phyloP scores from a whole-genome alignment of 2,888 invertebrate species.

The Creontiades dilutus region DNA sequence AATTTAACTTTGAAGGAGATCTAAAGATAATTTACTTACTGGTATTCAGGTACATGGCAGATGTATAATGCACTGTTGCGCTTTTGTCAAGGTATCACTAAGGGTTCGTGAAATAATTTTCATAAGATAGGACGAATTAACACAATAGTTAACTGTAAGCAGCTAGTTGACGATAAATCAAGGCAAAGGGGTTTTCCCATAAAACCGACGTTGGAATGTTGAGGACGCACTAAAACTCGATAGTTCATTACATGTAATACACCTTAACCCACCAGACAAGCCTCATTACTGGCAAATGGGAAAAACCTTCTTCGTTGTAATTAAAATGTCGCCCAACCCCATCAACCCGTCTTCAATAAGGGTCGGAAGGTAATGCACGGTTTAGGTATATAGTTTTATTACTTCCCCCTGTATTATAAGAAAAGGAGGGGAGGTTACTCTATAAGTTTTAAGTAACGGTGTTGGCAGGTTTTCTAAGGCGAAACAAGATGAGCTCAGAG shows the following conservation, averaged over 20 bases:
- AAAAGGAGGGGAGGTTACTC: neutral
- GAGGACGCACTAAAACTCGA: constrained; percentile 47
- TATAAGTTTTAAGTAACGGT: neutral
- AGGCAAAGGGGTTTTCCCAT: neutral
- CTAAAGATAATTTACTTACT: no score
- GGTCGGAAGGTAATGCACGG: constrained; percentile 22
- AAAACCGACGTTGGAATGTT: constrained; percentile 38
- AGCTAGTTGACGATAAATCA: constrained; percentile 47
- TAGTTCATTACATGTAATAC: constrained; percentile 56
- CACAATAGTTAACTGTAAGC: constrained; percentile 29
- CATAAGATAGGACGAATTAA: neutral
- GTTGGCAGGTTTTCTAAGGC: constrained; percentile 2
- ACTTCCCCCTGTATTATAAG: constrained; percentile 15
- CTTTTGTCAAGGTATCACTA: no score
- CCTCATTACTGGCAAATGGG: constrained; percentile 58
- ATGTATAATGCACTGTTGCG: no score
- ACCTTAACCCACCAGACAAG: constrained; percentile 47
- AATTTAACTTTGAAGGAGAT: no score
- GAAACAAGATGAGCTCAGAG: constrained; percentile 21
- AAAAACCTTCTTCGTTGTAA: constrained; percentile 50
- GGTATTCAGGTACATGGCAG: no score
- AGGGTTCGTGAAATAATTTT: neutral
- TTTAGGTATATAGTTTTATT: constrained; percentile 42
- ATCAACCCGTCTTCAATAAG: constrained; percentile 44
- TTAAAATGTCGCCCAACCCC: constrained; percentile 54